Conservation (phyloP, 2,113 vertebrate genomes). For the Tragelaphus imberbis region DNA sequence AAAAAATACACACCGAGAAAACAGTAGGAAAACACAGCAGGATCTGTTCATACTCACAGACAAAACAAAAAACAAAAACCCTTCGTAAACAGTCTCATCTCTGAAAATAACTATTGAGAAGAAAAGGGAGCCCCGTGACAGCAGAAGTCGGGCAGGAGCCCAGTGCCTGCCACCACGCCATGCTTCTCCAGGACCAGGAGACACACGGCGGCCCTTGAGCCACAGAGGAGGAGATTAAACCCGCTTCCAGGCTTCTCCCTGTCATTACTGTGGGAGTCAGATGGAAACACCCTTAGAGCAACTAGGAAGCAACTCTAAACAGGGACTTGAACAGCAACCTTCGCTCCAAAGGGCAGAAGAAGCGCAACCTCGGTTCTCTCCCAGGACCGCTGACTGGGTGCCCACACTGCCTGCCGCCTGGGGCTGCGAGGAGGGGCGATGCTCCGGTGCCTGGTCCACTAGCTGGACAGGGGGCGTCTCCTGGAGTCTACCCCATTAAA, state of each 20-base stretch:
- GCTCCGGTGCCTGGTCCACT: not conserved
- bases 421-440: not conserved
- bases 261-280: not conserved
- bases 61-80: not conserved
- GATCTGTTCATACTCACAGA: not conserved
- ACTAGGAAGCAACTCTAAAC: not conserved
- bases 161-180: accelerated
- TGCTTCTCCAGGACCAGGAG: not conserved
- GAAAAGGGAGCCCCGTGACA: not conserved
- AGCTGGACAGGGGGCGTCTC: not conserved
- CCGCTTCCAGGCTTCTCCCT: not conserved
- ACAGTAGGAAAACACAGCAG: not conserved
- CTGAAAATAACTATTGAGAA: not conserved
- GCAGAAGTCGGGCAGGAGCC: not conserved
- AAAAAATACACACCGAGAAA: not conserved
- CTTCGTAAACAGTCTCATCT: not conserved
- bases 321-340: not conserved
- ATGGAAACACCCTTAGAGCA: not conserved
- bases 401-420: not conserved
- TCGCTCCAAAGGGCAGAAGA: not conserved
- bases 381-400: not conserved
- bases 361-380: not conserved
- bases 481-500: accelerated
- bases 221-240: not conserved
- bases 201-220: not conserved